Conservation (phyloP, 2,797 vertebrate species). For the Enteromius paludinosus region DNA sequence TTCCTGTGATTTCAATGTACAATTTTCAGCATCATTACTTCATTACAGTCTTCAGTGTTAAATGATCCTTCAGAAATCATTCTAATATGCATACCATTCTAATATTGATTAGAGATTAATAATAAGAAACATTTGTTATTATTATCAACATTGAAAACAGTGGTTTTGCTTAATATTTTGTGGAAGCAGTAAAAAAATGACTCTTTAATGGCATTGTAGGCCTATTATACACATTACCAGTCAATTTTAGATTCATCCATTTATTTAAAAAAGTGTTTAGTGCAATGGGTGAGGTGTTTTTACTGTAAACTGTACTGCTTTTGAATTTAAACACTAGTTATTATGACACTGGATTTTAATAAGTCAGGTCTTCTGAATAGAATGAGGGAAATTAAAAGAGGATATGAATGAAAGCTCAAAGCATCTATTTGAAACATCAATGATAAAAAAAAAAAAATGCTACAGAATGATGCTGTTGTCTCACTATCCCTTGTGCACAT, state of each 20-base stretch:
- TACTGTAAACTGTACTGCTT: not conserved
- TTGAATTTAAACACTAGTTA: constrained; percentile 11
- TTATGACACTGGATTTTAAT: constrained; percentile 22
- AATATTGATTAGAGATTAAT: no score
- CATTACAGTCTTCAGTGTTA: not conserved
- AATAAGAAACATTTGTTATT: no score
- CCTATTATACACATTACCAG: no score
- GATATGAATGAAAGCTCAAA: constrained; percentile 41
- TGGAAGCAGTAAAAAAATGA: not conserved
- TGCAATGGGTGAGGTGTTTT: not conserved
- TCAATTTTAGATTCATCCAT: not conserved
- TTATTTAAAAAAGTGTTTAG: not conserved
- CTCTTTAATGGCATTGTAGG: not conserved
- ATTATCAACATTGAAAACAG: no score
- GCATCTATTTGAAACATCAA: constrained; percentile 5
- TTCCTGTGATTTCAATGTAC: not conserved
- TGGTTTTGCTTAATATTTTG: not conserved
- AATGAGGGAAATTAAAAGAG: not conserved
- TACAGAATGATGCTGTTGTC: no score
- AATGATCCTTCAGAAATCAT: not conserved
- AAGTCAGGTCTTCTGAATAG: not conserved
- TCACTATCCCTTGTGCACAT: not conserved
- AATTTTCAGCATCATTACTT: not conserved
- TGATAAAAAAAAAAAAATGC: constrained; percentile 9
- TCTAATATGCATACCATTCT: not conserved